Conservation (phyloP, 2,888 invertebrate species). For the Laothoe populi region DNA sequence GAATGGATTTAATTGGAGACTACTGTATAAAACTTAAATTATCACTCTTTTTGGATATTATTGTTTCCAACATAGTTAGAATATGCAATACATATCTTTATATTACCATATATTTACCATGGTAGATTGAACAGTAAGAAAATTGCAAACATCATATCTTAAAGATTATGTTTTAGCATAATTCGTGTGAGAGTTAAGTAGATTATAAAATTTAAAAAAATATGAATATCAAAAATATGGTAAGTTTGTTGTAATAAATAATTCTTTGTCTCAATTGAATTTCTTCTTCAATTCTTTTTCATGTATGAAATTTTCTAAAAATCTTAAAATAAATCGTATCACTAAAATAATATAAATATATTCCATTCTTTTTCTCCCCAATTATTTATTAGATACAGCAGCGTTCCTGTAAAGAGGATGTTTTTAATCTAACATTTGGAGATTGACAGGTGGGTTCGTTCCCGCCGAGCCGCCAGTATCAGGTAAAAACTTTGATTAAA, state of each 20-base stretch:
- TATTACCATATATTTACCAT: constrained; percentile 8
- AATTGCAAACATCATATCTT: no score
- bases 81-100: constrained; percentile 14
- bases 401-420: constrained; percentile 41
- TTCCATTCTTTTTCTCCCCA: not conserved
- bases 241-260: no score
- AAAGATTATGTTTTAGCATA: no score
- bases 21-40: constrained; percentile 15
- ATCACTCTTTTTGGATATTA: constrained; percentile 9
- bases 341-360: no score
- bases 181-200: no score
- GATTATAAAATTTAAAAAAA: no score
- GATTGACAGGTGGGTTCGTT: constrained; percentile 82
- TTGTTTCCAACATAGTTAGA: constrained; percentile 10
- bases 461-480: constrained; percentile 65
- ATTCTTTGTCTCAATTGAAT: no score
- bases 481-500: constrained; percentile 84
- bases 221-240: no score
- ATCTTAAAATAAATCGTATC: no score
- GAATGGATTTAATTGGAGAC: constrained; percentile 5
- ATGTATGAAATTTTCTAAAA: no score
- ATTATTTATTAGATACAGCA: not conserved
- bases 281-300: no score
- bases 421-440: constrained; percentile 84
- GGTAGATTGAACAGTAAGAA: constrained; percentile 1